A percentile compares a stretch with the other conserved stretches of the same genome.
These are phyloP conservation scores for Lydus trimaculatus DNA, from an alignment of 2,888 invertebrate species.

Conservation along the genomic window DNA sequence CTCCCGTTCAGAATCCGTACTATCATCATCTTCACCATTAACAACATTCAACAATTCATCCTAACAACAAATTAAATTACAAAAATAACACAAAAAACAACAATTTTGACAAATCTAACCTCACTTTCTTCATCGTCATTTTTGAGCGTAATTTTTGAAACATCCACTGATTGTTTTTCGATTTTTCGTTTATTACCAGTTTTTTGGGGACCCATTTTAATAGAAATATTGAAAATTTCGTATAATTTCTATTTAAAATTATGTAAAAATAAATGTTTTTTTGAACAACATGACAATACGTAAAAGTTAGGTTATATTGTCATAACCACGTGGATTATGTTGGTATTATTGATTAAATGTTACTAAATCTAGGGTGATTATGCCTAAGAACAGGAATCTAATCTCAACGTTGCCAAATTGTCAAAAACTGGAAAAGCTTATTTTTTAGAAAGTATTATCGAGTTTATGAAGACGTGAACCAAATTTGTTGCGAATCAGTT, in stretches of 20 bases:
- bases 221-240: too few species aligned
- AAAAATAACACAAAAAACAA: background rate
- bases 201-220: background rate
- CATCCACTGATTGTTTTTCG: background rate
- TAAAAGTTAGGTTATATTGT: background rate
- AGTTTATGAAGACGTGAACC: too few species aligned
- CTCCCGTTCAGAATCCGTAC: slow-evolving; percentile 42
- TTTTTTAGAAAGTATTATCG: too few species aligned
- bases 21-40: slow-evolving; percentile 33
- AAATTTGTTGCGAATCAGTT: too few species aligned
- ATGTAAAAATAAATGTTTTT: background rate
- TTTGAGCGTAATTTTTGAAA: background rate
- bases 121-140: background rate
- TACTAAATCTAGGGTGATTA: background rate
- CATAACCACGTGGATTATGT: background rate
- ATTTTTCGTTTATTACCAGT: background rate
- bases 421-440: too few species aligned
- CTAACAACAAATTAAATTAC: background rate
- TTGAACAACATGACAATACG: background rate
- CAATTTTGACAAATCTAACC: background rate
- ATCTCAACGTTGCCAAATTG: background rate
- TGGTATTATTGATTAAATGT: background rate
- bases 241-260: too few species aligned
- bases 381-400: background rate
- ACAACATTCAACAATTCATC: slow-evolving; percentile 32